phyloP scores from a whole-genome alignment of 2,113 vertebrate species.

The Cyanoderma ruficeps region DNA sequence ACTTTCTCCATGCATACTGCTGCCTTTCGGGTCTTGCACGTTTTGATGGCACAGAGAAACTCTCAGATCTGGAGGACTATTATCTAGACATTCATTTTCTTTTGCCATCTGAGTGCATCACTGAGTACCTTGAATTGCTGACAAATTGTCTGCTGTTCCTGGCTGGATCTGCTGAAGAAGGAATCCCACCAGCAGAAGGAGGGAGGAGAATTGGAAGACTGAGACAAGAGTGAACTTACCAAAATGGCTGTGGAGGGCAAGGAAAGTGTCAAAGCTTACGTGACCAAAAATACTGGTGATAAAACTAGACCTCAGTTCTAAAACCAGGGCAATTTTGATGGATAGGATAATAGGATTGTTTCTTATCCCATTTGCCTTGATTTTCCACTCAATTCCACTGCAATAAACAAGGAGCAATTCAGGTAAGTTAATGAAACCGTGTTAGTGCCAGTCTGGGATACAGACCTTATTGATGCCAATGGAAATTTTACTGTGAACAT shows the following conservation, averaged over 20 bases:
- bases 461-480: neutral
- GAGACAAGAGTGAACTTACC: neutral
- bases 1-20: accelerated
- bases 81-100: neutral
- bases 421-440: neutral
- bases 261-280: neutral
- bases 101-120: neutral
- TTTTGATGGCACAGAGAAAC: neutral
- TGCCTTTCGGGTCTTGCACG: neutral
- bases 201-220: neutral
- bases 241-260: neutral
- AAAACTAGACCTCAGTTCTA: neutral
- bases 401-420: neutral
- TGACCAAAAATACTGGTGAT: neutral
- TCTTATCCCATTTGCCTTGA: neutral
- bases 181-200: neutral
- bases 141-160: neutral
- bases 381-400: neutral
- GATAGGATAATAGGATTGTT: neutral
- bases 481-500: neutral
- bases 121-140: neutral
- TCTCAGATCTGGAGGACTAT: neutral
- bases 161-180: neutral
- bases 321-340: neutral
- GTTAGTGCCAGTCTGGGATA: neutral